These are phyloP conservation scores for Colistium nudipinnis DNA, from an alignment of 2,113 vertebrate genomes.

Conservation along the genomic window DNA sequence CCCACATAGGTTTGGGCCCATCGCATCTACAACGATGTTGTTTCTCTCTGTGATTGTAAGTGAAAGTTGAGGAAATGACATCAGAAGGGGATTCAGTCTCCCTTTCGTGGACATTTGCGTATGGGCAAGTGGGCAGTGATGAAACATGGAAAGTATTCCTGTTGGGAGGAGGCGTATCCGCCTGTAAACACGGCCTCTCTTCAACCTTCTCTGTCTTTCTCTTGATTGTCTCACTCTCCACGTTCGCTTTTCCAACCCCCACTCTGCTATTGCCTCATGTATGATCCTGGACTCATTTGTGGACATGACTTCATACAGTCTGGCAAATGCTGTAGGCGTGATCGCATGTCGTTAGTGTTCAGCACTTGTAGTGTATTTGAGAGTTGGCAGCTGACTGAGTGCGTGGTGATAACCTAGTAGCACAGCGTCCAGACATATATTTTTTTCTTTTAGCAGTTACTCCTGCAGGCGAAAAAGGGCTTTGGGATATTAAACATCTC, in stretches of 20 bases:
- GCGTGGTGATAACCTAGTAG: conserved; percentile 44
- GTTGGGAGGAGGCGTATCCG: conserved; percentile 70
- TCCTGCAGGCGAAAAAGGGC: too few species aligned
- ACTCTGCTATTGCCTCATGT: conserved; percentile 57
- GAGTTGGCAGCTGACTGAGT: conserved; percentile 48
- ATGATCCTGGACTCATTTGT: conserved; percentile 58
- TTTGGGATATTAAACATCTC: neutral
- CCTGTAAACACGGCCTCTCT: conserved; percentile 72
- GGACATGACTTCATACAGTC: conserved; percentile 70
- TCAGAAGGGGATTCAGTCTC: conserved; percentile 69
- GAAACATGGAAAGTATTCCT: conserved; percentile 80
- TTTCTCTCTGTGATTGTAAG: conserved; percentile 60
- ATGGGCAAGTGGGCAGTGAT: conserved; percentile 72
- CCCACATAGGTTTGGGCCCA: conserved; percentile 14
- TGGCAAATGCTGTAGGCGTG: conserved; percentile 44
- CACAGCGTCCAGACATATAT: conserved; percentile 1
- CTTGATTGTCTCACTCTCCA: conserved; percentile 29
- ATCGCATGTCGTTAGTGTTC: conserved; percentile 58
- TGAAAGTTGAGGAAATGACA: conserved; percentile 76
- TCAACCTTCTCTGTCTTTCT: conserved; percentile 41
- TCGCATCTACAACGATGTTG: conserved; percentile 33
- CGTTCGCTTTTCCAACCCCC: conserved; percentile 31
- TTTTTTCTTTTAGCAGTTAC: neutral
- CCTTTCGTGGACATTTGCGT: conserved; percentile 51
- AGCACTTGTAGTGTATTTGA: conserved; percentile 63